Base-by-base conservation (phyloP, 2,888 invertebrate genomes). In the Microdon myrmicae region DNA sequence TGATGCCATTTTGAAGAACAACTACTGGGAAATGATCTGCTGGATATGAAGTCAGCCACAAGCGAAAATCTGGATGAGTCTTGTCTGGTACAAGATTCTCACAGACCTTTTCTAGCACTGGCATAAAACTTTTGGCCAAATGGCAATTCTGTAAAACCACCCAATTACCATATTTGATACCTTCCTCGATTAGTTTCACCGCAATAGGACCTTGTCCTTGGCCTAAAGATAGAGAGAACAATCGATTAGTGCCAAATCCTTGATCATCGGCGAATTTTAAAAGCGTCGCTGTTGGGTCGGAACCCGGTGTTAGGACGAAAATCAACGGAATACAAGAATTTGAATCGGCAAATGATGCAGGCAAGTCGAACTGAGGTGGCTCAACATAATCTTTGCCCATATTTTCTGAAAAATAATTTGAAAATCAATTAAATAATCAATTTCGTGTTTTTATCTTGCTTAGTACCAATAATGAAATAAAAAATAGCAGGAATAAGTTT, bases 141-240 rank as follows among this genome's bases (percentile, higher is more conserved):
- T 97, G 96, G 74, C 96, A 97, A 80, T 97, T 97, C 82, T 96
- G 96, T 43, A 97, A 80, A 10, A 96, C 87, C 0, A 96, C 92
- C 97, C 97, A 97, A 34, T 90, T 88, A 1, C 96, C 96, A 68
- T 86, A 85, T 70, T 87, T 86, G 1, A 90, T 85, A 1, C 93
- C 96, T 68, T 91, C 89, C 37, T 90, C 89, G 45, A 96, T 93
- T 79, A 95, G 83, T 74, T 86, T 87, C 13, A 92, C 87, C 0
- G 96, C 96, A 69, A 92, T 89, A 0, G 91, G 90, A 2, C 95
- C 96, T 81, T 96, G 96, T 0, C 96, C 96, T 82, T 96, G 96
- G 0, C 80, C 80, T 58, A 96, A 80, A 0, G 96, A 96, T 20
- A 96, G 81, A 0, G 93, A 92, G 74, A 87, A 90, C 64, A 89